phyloP scores from a whole-genome alignment of 2,113 vertebrate species.

The Platanista minor region DNA sequence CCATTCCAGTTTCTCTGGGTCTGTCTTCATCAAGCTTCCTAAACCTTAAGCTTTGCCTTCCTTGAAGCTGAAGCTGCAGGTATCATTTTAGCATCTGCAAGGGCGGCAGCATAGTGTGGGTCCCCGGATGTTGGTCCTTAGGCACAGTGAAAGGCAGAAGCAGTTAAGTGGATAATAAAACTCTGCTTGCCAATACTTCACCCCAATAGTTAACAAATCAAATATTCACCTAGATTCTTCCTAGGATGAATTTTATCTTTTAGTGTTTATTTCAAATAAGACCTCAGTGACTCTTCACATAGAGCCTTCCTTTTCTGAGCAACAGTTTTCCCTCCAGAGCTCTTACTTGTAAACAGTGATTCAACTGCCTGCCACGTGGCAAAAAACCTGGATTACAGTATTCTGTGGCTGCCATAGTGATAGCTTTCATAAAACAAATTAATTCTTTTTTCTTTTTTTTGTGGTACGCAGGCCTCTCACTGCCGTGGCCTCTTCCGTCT shows the following conservation, averaged over 20 bases:
- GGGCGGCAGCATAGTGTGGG: accelerated
- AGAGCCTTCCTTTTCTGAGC: background rate
- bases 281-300: background rate
- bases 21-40: background rate
- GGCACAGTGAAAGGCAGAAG: background rate
- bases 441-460: too few relatives aligned
- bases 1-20: background rate
- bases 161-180: background rate
- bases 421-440: background rate
- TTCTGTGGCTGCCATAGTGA: background rate
- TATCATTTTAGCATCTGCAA: background rate
- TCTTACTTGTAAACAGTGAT: background rate
- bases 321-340: background rate
- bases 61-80: background rate
- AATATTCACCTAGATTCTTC: background rate
- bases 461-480: too few relatives aligned
- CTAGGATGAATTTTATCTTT: background rate
- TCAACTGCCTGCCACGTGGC: background rate
- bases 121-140: background rate
- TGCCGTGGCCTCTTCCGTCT: too few relatives aligned
- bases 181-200: too few relatives aligned
- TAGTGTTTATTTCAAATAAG: background rate
- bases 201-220: background rate
- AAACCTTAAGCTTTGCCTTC: background rate
- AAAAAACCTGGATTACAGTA: background rate